Conservation (phyloP, 2,113 vertebrate genomes). For the Leucosticte australis region DNA sequence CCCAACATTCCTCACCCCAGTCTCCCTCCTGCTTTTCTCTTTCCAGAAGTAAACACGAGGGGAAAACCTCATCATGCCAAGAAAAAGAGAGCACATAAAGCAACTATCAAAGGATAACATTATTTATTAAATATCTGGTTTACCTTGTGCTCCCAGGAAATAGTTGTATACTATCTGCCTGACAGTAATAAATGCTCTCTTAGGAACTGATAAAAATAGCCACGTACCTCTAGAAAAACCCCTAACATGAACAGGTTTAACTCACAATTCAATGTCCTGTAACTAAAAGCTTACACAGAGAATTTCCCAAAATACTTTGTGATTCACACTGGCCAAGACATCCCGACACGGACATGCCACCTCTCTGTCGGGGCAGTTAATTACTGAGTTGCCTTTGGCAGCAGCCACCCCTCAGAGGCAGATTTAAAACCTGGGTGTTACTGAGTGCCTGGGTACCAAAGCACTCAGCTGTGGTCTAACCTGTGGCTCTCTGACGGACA, state of each 20-base stretch:
- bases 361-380: neutral
- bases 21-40: neutral
- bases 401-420: neutral
- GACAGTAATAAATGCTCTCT: neutral
- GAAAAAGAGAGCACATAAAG: neutral
- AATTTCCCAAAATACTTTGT: neutral
- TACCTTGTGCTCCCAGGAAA: neutral
- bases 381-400: neutral
- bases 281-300: neutral
- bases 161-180: neutral
- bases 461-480: slow-evolving; percentile 59
- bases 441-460: neutral
- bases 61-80: neutral
- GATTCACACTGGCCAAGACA: neutral
- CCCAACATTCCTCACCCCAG: neutral
- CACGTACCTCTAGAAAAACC: neutral
- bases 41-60: neutral
- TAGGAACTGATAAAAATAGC: neutral
- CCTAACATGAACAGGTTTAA: neutral
- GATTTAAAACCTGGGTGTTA: neutral
- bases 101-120: neutral
- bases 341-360: accelerated
- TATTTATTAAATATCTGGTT: neutral
- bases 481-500: slow-evolving; percentile 92
- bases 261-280: neutral